Percentiles rank a stretch among this genome's conserved stretches.
Conservation (phyloP, 2,888 invertebrate genomes). For the Keiferia lycopersicella region DNA sequence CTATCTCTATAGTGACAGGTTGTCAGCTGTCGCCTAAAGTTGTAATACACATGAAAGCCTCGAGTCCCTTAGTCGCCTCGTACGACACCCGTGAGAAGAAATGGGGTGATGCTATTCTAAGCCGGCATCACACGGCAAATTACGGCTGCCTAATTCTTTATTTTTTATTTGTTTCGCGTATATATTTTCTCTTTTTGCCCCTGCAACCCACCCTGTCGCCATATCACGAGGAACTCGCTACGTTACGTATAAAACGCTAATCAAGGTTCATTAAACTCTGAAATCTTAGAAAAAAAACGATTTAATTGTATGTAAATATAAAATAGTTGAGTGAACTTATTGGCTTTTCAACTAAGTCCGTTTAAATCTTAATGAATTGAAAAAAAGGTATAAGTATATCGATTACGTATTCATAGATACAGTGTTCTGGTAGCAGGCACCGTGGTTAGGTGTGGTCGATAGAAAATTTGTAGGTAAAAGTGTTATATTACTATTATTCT, state of each 20-base stretch:
- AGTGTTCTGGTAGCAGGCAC: neutral
- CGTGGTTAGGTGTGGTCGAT: conserved; percentile 5
- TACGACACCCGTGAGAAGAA: too few relatives aligned
- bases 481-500: conserved; percentile 10
- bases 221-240: neutral
- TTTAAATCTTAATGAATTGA: neutral
- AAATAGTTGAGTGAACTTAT: conserved; percentile 17
- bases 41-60: too few relatives aligned
- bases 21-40: too few relatives aligned
- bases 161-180: too few relatives aligned
- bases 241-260: neutral
- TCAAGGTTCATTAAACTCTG: neutral
- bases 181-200: neutral
- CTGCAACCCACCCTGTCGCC: neutral
- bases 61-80: too few relatives aligned
- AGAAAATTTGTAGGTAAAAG: neutral
- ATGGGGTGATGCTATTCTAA: too few relatives aligned
- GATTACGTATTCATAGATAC: conserved; percentile 9
- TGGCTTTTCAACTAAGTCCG: conserved; percentile 8
- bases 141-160: too few relatives aligned
- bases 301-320: conserved; percentile 12
- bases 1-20: too few relatives aligned
- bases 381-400: conserved; percentile 18
- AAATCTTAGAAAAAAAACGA: neutral
- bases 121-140: too few relatives aligned